phyloP scores from a whole-genome alignment of 2,888 invertebrate genomes.

The Diadegma fenestrale region DNA sequence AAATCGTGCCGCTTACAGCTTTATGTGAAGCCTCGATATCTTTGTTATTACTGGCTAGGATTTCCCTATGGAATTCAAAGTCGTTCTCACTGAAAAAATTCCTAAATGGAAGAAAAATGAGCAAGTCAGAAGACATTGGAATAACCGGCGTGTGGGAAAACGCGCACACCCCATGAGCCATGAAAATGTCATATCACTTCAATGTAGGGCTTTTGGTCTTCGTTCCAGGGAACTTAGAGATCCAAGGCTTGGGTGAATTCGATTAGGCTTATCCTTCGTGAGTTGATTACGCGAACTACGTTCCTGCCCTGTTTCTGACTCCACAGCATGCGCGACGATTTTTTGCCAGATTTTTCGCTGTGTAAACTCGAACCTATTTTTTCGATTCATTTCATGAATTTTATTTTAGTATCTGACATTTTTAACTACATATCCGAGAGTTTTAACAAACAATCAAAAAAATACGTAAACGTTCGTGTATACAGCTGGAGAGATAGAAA shows the following conservation, averaged over 20 bases:
- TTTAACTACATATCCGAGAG: not conserved
- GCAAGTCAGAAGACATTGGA: not conserved
- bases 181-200: constrained; percentile 26
- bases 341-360: not conserved
- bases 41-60: not conserved
- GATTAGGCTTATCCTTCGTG: constrained; percentile 63
- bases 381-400: not conserved
- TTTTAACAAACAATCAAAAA: not conserved
- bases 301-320: constrained; percentile 26
- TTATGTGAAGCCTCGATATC: too few relatives aligned
- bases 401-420: not conserved
- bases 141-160: constrained; percentile 22
- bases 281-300: constrained; percentile 57
- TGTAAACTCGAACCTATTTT: not conserved
- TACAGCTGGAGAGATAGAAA: not conserved
- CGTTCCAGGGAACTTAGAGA: constrained; percentile 22
- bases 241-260: constrained; percentile 41
- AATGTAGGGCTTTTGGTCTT: constrained; percentile 22
- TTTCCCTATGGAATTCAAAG: not conserved
- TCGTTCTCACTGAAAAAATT: not conserved
- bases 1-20: too few relatives aligned
- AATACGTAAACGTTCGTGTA: not conserved
- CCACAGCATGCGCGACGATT: constrained; percentile 9
- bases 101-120: not conserved
- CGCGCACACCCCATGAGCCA: not conserved